These are phyloP conservation scores for Phrynocephalus guinanensis DNA, from an alignment of 2,797 vertebrate species.

Conservation along the genomic window DNA sequence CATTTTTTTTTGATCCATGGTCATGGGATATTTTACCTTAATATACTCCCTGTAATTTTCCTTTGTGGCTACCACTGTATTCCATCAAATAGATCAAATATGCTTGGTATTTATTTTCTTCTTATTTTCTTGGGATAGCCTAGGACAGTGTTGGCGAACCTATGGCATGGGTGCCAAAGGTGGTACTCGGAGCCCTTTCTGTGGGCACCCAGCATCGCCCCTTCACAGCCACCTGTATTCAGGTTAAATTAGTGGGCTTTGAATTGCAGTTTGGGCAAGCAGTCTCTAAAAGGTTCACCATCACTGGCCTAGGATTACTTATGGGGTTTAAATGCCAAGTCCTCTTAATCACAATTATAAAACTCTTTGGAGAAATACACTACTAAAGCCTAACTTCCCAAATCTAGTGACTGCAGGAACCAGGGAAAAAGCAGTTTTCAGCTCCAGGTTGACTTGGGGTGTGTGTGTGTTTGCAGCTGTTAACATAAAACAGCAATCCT, in stretches of 20 bases:
- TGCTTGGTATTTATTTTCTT: background rate
- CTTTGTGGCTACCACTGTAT: background rate
- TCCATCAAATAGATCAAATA: background rate
- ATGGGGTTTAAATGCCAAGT: background rate
- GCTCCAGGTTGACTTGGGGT: slow-evolving; percentile 67
- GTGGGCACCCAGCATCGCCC: too few relatives aligned
- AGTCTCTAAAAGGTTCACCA: too few relatives aligned
- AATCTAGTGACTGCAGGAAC: slow-evolving; percentile 60
- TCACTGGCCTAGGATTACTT: too few relatives aligned
- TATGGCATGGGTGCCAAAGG: too few relatives aligned
- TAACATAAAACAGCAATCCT: slow-evolving; percentile 80
- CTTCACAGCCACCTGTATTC: too few relatives aligned
- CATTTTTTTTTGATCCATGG: too few relatives aligned
- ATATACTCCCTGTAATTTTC: too few relatives aligned
- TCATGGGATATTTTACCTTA: too few relatives aligned
- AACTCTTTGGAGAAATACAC: background rate
- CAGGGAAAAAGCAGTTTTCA: slow-evolving; percentile 75
- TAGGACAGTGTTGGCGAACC: too few relatives aligned
- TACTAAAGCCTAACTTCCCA: slow-evolving; percentile 57
- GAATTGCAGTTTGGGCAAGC: too few relatives aligned
- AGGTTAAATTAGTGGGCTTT: too few relatives aligned
- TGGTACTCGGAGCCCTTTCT: too few relatives aligned
- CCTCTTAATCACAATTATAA: background rate
- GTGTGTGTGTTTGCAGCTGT: slow-evolving; percentile 78
- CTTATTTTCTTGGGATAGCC: background rate